Percentiles rank a stretch among this genome's conserved stretches.
Conservation (phyloP, 2,888 invertebrate genomes). For the Polyommatus iphigenia region DNA sequence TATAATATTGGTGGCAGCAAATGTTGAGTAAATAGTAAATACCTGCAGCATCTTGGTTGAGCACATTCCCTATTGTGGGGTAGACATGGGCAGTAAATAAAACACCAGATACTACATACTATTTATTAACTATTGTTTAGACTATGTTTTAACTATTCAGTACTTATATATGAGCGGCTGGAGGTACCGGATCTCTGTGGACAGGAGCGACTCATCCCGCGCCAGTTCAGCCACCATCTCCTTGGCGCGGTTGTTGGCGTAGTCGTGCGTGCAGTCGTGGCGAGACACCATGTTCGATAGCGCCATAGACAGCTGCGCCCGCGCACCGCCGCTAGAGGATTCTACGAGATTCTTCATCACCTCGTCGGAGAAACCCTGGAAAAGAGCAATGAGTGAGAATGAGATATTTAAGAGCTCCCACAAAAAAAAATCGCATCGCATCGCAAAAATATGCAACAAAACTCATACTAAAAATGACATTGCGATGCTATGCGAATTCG, state of each 20-base stretch:
- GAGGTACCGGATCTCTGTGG: constrained; percentile 78
- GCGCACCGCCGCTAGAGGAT: constrained; percentile 79
- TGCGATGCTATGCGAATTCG: too few species aligned
- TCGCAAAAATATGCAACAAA: too few species aligned
- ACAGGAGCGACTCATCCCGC: constrained; percentile 78
- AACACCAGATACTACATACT: neutral
- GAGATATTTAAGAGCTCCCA: neutral
- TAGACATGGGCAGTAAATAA: neutral
- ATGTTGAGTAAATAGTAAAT: too few species aligned
- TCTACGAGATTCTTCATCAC: constrained; percentile 78
- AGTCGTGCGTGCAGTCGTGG: constrained; percentile 80
- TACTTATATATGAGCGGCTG: constrained; percentile 75
- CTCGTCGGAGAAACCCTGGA: constrained; percentile 81
- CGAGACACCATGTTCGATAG: constrained; percentile 79
- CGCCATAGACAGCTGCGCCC: constrained; percentile 79
- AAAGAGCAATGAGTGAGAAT: neutral
- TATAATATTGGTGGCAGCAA: too few species aligned
- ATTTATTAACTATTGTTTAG: neutral
- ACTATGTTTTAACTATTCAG: constrained; percentile 41
- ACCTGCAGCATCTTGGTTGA: too few species aligned
- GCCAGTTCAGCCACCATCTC: constrained; percentile 79
- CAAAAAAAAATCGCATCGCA: too few species aligned
- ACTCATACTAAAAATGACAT: too few species aligned
- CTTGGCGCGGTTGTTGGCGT: constrained; percentile 78
- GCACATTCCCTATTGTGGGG: too few species aligned